Evolutionary conservation across 64 coral and sea anemone species (phyloP).

Genomic region (Pocillopora verrucosa): DNA sequence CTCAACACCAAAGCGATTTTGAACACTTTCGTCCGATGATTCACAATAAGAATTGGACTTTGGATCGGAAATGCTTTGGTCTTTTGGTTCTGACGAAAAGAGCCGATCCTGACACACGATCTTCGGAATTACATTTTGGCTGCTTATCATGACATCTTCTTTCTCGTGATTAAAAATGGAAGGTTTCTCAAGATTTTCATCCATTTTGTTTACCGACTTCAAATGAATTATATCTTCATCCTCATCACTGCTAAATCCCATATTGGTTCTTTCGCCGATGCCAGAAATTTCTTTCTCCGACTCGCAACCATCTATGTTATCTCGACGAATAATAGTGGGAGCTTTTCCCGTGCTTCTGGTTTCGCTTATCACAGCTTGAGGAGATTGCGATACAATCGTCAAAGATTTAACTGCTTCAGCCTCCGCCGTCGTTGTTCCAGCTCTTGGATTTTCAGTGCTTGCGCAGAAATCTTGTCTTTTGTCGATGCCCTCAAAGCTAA

Average conservation of each 20-base stretch:
- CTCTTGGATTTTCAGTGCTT: not conserved
- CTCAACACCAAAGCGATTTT: not conserved
- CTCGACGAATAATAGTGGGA: not conserved
- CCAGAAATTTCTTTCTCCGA: conserved; percentile 12
- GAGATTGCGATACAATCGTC: not conserved
- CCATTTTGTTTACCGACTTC: not conserved
- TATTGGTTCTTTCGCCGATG: not conserved
- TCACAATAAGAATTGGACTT: too few species aligned
- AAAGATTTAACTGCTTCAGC: not conserved
- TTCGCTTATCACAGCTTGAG: not conserved
- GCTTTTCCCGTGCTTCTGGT: not conserved
- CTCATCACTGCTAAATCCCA: conserved; percentile 21
- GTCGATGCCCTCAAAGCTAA: not conserved
- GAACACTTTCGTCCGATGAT: not conserved
- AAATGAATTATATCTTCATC: not conserved
- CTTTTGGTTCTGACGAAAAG: too few species aligned
- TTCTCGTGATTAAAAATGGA: not conserved
- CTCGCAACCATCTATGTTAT: conserved; percentile 37
- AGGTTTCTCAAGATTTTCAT: not conserved
- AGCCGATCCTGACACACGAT: too few species aligned
- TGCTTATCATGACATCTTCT: not conserved
- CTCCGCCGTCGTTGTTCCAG: not conserved
- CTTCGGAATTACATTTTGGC: not conserved
- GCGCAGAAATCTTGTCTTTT: not conserved
- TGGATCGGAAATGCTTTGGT: too few species aligned